A percentile compares a stretch with the other conserved stretches of the same genome.
phyloP scores from a whole-genome alignment of 2,797 vertebrate genomes.

The Pipistrellus pygmaeus region DNA sequence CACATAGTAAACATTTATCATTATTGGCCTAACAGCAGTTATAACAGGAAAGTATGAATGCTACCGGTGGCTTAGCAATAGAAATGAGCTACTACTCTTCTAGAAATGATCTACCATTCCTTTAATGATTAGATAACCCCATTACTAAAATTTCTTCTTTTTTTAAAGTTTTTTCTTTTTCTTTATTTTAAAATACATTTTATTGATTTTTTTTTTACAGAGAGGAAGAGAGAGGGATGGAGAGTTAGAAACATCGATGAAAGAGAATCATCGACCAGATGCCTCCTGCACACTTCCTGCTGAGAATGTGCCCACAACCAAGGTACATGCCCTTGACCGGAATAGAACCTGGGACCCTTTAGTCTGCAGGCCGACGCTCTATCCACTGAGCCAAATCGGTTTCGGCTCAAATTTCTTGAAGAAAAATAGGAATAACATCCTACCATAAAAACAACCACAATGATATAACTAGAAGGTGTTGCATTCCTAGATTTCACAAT shows the following conservation, averaged over 20 bases:
- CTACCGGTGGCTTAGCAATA: neutral
- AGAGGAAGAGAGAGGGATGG: too few relatives aligned
- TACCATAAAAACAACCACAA: neutral
- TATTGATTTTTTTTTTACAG: too few relatives aligned
- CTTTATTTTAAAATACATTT: too few relatives aligned
- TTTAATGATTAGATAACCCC: constrained; percentile 20
- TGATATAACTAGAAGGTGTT: neutral
- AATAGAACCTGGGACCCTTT: too few relatives aligned
- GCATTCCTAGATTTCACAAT: neutral
- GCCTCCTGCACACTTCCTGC: too few relatives aligned
- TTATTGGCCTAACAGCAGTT: neutral
- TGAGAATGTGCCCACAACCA: too few relatives aligned
- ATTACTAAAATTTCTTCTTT: neutral
- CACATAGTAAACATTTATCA: neutral
- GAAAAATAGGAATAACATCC: constrained; percentile 20
- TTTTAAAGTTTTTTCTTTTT: too few relatives aligned
- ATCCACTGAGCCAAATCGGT: too few relatives aligned
- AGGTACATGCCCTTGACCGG: too few relatives aligned
- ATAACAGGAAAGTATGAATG: neutral
- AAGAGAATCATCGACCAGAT: too few relatives aligned
- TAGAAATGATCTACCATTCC: neutral
- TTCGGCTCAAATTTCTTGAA: neutral
- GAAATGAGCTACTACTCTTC: neutral
- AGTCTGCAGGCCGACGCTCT: too few relatives aligned
- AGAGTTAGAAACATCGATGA: too few relatives aligned